phyloP scores from a whole-genome alignment of 2,888 invertebrate genomes.

The Eledone cirrhosa region DNA sequence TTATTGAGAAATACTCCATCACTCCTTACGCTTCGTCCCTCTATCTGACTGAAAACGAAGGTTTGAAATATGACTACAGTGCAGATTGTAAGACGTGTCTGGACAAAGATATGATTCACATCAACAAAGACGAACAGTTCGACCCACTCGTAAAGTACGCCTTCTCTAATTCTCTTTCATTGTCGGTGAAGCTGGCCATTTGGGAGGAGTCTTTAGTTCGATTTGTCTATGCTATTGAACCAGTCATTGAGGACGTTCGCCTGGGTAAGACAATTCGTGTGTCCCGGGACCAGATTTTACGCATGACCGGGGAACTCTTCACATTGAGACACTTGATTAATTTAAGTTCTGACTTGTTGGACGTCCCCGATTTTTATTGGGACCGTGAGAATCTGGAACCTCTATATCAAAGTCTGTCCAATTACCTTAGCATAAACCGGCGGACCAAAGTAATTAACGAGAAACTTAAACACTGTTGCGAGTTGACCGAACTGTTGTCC shows the following conservation, averaged over 20 bases:
- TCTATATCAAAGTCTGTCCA: constrained; percentile 82
- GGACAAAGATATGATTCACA: neutral
- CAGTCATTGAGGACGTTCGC: constrained; percentile 82
- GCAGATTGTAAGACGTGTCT: neutral
- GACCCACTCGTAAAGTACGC: constrained; percentile 82
- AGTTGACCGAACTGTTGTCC: constrained; percentile 87
- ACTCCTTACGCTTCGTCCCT: constrained; percentile 72
- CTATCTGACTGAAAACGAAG: constrained; percentile 33
- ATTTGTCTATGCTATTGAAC: constrained; percentile 84
- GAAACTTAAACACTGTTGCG: constrained; percentile 92
- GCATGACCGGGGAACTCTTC: constrained; percentile 87
- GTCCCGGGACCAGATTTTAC: constrained; percentile 77
- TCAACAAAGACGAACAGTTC: neutral
- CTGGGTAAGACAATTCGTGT: constrained; percentile 76
- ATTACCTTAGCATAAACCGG: constrained; percentile 84
- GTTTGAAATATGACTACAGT: constrained; percentile 22
- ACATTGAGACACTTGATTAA: constrained; percentile 86
- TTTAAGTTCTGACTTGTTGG: constrained; percentile 90
- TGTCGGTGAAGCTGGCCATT: constrained; percentile 81
- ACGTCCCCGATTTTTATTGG: constrained; percentile 98
- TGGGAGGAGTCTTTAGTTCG: constrained; percentile 89
- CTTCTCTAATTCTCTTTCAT: constrained; percentile 91
- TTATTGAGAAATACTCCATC: constrained; percentile 75
- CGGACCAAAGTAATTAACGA: constrained; percentile 93
- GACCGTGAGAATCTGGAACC: constrained; percentile 88